Conservation (phyloP, 2,888 invertebrate species). For the Eupithecia exiguata region DNA sequence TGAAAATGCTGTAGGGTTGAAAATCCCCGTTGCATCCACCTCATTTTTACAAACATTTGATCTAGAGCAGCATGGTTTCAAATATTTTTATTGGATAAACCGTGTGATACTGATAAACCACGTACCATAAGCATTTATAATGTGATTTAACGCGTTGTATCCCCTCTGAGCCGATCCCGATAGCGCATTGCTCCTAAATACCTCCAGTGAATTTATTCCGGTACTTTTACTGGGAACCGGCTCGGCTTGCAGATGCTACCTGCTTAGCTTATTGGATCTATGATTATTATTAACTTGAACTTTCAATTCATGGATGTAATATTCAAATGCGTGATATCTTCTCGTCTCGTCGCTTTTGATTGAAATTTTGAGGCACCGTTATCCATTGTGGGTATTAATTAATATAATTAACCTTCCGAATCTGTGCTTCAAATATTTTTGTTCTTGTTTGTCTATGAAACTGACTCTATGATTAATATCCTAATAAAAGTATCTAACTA, state of each 20-base stretch:
- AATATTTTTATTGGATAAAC: no score
- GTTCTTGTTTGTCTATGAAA: no score
- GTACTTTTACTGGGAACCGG: slow-evolving; percentile 73
- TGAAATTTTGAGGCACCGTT: neutral
- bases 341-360: neutral
- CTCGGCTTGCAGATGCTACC: slow-evolving; percentile 37
- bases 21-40: no score
- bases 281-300: slow-evolving; percentile 7
- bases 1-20: no score
- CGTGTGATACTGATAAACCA: neutral
- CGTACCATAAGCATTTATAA: neutral
- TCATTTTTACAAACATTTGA: no score
- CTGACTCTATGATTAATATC: no score
- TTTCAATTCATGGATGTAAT: neutral
- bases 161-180: slow-evolving; percentile 50
- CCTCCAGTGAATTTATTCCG: slow-evolving; percentile 72
- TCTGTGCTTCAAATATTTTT: no score
- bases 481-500: no score
- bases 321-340: neutral
- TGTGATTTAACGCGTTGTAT: slow-evolving; percentile 41
- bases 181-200: slow-evolving; percentile 63
- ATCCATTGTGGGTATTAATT: neutral
- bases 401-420: neutral
- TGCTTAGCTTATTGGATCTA: slow-evolving; percentile 29
- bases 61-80: no score